Evolutionary conservation across 2,797 vertebrate genomes (phyloP).

Genomic region (Salmo trutta): DNA sequence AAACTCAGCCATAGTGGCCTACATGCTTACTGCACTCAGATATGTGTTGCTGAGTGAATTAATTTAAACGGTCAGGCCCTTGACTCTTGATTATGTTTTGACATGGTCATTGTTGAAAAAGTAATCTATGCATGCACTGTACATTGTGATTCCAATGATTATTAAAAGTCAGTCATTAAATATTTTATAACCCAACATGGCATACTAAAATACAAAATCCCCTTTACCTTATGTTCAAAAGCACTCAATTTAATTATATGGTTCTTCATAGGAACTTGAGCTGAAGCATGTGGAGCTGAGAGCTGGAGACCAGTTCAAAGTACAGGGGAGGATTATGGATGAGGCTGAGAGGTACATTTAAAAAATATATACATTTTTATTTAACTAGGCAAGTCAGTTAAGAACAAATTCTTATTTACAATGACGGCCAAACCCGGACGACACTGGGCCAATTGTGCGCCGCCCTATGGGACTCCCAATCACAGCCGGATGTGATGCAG

Average conservation of each 20-base stretch:
- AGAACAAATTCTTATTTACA: too few species aligned
- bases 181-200: constrained; percentile 4
- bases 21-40: background rate
- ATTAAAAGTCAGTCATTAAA: constrained; percentile 20
- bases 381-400: too few species aligned
- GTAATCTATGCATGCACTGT: background rate
- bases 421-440: too few species aligned
- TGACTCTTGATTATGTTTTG: too few species aligned
- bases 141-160: background rate
- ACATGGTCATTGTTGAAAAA: too few species aligned
- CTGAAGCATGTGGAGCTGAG: constrained; percentile 76
- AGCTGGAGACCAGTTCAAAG: constrained; percentile 75
- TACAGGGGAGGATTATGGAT: constrained; percentile 76
- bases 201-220: background rate
- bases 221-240: background rate
- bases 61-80: too few species aligned
- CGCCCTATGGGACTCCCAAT: too few species aligned
- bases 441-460: too few species aligned
- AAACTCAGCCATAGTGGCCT: too few species aligned
- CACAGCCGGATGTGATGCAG: too few species aligned
- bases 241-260: constrained; percentile 5
- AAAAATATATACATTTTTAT: too few species aligned
- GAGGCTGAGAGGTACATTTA: constrained; percentile 63
- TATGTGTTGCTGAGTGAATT: too few species aligned
- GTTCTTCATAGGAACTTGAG: constrained; percentile 75